phyloP scores from a whole-genome alignment of 1,140 invertebrate genomes.

The Lepidotrigona ventralis region DNA sequence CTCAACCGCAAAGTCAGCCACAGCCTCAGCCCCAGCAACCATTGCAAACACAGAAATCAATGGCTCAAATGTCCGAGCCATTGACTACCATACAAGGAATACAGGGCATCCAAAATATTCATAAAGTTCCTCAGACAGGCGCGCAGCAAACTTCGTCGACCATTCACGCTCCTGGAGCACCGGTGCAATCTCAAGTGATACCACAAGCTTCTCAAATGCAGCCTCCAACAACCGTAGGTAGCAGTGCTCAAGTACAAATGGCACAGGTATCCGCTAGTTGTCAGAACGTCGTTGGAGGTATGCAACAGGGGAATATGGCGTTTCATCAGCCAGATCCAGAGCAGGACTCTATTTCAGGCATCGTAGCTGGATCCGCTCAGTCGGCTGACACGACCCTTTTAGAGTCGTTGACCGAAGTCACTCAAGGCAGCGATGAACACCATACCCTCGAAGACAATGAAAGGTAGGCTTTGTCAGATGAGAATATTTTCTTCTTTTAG shows the following conservation, averaged over 20 bases:
- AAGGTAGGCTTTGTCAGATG: slow-evolving; percentile 77
- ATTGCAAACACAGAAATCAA: slow-evolving; percentile 58
- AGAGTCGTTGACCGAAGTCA: slow-evolving; percentile 78
- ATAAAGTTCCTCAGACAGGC: slow-evolving; percentile 76
- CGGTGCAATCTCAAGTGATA: slow-evolving; percentile 67
- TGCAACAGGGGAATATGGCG: slow-evolving; percentile 59
- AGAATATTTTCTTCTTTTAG: not conserved
- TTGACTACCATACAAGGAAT: slow-evolving; percentile 72
- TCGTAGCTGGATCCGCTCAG: slow-evolving; percentile 61
- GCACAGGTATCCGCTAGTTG: slow-evolving; percentile 71
- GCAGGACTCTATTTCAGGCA: slow-evolving; percentile 75
- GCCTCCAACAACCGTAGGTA: slow-evolving; percentile 58
- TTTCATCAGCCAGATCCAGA: slow-evolving; percentile 75
- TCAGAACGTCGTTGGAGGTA: slow-evolving; percentile 64
- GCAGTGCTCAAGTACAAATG: slow-evolving; percentile 69
- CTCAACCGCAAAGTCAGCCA: slow-evolving; percentile 52
- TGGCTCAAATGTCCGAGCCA: slow-evolving; percentile 71
- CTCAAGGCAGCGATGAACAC: slow-evolving; percentile 76
- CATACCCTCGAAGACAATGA: slow-evolving; percentile 83
- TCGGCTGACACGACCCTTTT: slow-evolving; percentile 74
- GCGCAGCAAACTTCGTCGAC: slow-evolving; percentile 65
- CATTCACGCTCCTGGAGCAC: slow-evolving; percentile 65
- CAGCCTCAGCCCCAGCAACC: slow-evolving; percentile 58
- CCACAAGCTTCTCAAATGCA: slow-evolving; percentile 62
- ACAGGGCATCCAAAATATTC: slow-evolving; percentile 75